Evolutionary conservation across 2,888 invertebrate species (phyloP).

Genomic region (Megalurothrips usitatus): DNA sequence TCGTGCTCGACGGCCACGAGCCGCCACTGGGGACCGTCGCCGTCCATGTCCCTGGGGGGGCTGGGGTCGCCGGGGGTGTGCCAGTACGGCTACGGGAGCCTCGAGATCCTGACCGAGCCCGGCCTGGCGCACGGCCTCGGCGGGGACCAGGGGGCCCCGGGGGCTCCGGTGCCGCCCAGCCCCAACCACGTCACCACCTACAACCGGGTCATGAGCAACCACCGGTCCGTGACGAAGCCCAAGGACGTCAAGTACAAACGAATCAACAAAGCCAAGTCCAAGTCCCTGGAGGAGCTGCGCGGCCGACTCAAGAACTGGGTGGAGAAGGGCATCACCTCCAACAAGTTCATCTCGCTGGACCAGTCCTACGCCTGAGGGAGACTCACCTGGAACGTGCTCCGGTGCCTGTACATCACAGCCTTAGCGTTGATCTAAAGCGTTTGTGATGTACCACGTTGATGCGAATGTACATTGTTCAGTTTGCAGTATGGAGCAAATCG

Average conservation of each 20-base stretch:
- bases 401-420: background rate
- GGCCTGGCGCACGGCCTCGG: constrained; percentile 29
- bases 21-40: background rate
- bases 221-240: constrained; percentile 82
- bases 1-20: background rate
- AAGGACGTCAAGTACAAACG: constrained; percentile 88
- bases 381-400: no score
- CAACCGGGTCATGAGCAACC: constrained; percentile 85
- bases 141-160: constrained; percentile 36
- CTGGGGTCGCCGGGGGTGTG: constrained; percentile 20
- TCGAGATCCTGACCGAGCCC: constrained; percentile 41
- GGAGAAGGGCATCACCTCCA: constrained; percentile 59
- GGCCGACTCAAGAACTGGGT: constrained; percentile 82
- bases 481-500: no score
- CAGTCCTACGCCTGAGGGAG: constrained; percentile 50
- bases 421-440: background rate
- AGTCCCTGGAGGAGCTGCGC: constrained; percentile 77
- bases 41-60: no score
- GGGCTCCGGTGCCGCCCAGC: constrained; percentile 38
- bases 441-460: constrained; percentile 9
- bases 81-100: constrained; percentile 19
- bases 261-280: constrained; percentile 85
- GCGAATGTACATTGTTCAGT: no score
- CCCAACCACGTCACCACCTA: constrained; percentile 60
- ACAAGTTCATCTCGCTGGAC: constrained; percentile 62